Evolutionary conservation across 2,888 invertebrate species (phyloP).

Genomic region (Drosophila hamatofila): DNA sequence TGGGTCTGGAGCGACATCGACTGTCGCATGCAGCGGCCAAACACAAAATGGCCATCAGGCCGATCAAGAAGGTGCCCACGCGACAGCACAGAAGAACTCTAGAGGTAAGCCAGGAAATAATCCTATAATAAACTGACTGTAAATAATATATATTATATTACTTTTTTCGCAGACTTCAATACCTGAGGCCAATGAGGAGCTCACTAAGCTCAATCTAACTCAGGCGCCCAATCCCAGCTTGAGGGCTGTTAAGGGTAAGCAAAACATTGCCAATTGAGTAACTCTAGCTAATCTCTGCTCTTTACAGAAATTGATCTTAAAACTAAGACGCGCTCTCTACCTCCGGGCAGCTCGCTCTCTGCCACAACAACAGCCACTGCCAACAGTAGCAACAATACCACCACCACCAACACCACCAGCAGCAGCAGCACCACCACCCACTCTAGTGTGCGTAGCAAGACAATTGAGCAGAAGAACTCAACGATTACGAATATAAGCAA

Average conservation of each 20-base stretch:
- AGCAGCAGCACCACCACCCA: not conserved
- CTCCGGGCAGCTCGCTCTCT: conserved; percentile 81
- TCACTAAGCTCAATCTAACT: conserved; percentile 88
- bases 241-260: conserved; percentile 49
- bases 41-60: conserved; percentile 92
- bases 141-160: not conserved
- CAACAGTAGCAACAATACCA: conserved; percentile 5
- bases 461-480: conserved; percentile 46
- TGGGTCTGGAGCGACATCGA: conserved; percentile 85
- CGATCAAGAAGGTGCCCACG: conserved; percentile 91
- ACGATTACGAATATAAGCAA: conserved; percentile 5
- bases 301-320: conserved; percentile 69
- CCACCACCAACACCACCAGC: conserved; percentile 27
- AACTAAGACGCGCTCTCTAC: conserved; percentile 83
- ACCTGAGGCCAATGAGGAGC: conserved; percentile 92
- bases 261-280: not conserved
- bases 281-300: not conserved
- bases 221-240: conserved; percentile 73
- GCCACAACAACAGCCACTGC: conserved; percentile 36
- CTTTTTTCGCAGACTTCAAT: conserved; percentile 87
- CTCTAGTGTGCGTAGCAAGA: conserved; percentile 36
- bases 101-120: conserved; percentile 83
- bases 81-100: conserved; percentile 88
- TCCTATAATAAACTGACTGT: rapidly evolving
- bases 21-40: conserved; percentile 92